Conservation (phyloP, 2,797 vertebrate species). For the Parotocinclus haroldoi region DNA sequence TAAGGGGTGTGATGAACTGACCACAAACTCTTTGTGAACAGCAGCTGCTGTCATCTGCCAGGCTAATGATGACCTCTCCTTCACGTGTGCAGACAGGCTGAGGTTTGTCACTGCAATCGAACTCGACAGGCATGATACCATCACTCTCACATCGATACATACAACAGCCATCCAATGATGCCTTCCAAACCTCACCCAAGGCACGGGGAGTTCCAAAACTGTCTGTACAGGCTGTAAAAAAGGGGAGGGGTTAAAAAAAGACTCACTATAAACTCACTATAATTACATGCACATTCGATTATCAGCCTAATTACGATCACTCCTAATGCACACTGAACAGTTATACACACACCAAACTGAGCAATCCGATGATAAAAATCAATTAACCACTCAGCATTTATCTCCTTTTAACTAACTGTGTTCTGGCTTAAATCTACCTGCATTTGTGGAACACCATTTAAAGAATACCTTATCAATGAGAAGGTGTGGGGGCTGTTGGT, state of each 20-base stretch:
- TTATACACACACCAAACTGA: no score
- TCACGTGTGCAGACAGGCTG: constrained; percentile 69
- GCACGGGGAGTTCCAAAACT: constrained; percentile 78
- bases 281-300: no score
- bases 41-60: constrained; percentile 80
- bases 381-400: no score
- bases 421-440: no score
- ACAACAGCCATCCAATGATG: constrained; percentile 84
- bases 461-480: no score
- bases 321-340: no score
- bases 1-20: constrained; percentile 60
- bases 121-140: constrained; percentile 78
- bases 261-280: background rate
- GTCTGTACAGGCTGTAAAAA: constrained; percentile 85
- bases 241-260: no score
- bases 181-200: constrained; percentile 87
- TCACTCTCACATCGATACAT: constrained; percentile 87
- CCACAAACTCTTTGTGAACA: constrained; percentile 85
- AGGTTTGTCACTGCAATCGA: constrained; percentile 72
- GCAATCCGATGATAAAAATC: no score
- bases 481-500: no score
- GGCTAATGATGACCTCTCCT: constrained; percentile 79
- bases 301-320: no score
- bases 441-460: no score
- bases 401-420: no score